Base-by-base conservation (phyloP, 2,797 vertebrate genomes). In the Trachurus trachurus region DNA sequence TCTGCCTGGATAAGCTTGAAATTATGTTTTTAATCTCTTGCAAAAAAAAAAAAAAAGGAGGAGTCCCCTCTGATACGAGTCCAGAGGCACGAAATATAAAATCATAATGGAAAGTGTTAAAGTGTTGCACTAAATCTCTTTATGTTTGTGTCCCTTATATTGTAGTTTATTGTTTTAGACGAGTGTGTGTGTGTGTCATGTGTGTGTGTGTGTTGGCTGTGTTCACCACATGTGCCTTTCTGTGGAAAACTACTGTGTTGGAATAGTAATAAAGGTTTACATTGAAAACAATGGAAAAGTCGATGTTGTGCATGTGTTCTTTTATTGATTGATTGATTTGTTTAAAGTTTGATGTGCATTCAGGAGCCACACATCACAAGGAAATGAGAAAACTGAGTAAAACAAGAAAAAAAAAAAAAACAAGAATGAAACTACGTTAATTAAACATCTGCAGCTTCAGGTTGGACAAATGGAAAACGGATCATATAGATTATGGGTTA, bases 181-280 rank as follows among this genome's bases (percentile, higher is more conserved):
- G 50, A 54, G 37, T 31, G 31, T 34, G 31, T 34, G 31, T 34
- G 31, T 34, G 31, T 34, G 53, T 71, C 61, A n/a, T n/a, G n/a
- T 88, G 82, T 88, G 64, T 88, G 67, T 87, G 75, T 84, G 66
- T 58, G 19, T 44, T n/a, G 2, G 59, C 77, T 86, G 54, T 71
- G 83, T 87, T 87, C 82, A 90, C 90, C 91, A 42, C 77, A 73
- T 67, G 93, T 95, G 94, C 94, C 95, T 95, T 93, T 91, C 66
- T 87, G 69, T 88, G 77, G 53, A 83, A 78, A 83, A 82, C 63
- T 81, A 82, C 63, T 81, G 68, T 90, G 78, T 88, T 89, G 85
- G 77, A 91, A 87, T 85, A 74, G 71, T 86, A 95, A 94, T 95
- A 95, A 96, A 93, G 73, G 87, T 95, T 94, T 94, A 95, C 93